A percentile compares a stretch with the other conserved stretches of the same genome.
Evolutionary conservation across 2,888 invertebrate species (phyloP).

Genomic region (Diaphora mendica): DNA sequence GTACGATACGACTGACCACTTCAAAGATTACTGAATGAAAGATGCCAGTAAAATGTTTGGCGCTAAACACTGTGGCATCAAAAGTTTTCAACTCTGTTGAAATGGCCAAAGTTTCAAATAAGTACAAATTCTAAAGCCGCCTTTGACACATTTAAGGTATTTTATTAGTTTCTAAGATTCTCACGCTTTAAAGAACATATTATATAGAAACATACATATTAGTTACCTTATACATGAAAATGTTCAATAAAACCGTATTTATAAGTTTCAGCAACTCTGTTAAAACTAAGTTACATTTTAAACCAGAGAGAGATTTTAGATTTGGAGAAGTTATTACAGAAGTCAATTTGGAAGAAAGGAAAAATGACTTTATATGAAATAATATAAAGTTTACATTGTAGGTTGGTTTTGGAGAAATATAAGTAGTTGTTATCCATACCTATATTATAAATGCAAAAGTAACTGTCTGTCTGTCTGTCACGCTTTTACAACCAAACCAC

Average conservation of each 20-base stretch:
- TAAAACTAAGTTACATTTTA: neutral
- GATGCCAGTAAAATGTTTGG: slow-evolving; percentile 33
- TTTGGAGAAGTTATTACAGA: neutral
- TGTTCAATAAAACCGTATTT: neutral
- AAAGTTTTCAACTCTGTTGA: slow-evolving; percentile 18
- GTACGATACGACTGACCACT: slow-evolving; percentile 48
- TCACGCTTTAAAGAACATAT: neutral
- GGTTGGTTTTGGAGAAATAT: neutral
- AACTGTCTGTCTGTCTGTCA: too few species aligned
- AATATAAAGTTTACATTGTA: neutral
- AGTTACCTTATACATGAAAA: neutral
- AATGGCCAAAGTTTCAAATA: slow-evolving; percentile 16
- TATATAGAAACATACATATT: neutral
- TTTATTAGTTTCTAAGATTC: neutral
- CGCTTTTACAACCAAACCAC: too few species aligned
- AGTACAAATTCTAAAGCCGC: slow-evolving; percentile 1
- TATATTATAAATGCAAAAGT: too few species aligned
- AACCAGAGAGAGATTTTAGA: neutral
- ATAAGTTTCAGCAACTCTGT: neutral
- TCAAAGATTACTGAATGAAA: slow-evolving; percentile 46
- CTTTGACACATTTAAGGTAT: slow-evolving; percentile 12
- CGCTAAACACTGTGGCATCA: neutral
- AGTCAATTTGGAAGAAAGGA: neutral
- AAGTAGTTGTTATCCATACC: too few species aligned
- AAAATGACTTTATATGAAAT: neutral